Evolutionary conservation across 35 echinoderm and acorn worm species (phyloP).

Genomic region (Apostichopus californicus): DNA sequence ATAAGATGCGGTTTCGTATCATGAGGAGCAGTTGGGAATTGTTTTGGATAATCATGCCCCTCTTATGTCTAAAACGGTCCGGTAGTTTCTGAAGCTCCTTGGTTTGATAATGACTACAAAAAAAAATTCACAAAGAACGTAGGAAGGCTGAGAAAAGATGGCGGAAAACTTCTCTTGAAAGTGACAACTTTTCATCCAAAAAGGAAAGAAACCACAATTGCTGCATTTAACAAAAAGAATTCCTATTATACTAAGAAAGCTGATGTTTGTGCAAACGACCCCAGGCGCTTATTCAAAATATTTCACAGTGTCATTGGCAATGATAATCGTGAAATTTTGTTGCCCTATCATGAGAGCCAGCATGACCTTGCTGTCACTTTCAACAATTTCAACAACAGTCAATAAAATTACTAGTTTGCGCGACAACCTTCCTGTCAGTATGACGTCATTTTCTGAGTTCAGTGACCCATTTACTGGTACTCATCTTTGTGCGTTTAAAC

Average conservation of each 20-base stretch:
- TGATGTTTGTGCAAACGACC: neutral
- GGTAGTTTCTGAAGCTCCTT: neutral
- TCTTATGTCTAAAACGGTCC: neutral
- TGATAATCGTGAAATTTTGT: neutral
- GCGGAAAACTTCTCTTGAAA: neutral
- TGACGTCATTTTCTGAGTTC: neutral
- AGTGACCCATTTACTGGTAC: neutral
- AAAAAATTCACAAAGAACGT: too few relatives aligned
- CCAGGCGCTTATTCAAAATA: neutral
- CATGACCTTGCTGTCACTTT: neutral
- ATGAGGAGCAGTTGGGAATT: neutral
- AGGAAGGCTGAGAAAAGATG: neutral
- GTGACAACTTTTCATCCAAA: neutral
- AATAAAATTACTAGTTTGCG: neutral
- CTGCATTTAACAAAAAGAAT: neutral
- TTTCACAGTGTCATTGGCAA: neutral
- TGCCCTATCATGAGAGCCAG: neutral
- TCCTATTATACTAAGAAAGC: neutral
- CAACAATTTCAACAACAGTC: neutral
- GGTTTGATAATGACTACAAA: neutral
- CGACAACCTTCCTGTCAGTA: neutral
- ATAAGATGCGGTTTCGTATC: neutral
- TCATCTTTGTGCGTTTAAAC: neutral
- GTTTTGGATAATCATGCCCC: neutral
- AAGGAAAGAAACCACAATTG: neutral